Evolutionary conservation across 2,113 vertebrate species (phyloP), one percentile per base, ranked within the genome.

Genomic region (Corvus hawaiiensis): DNA sequence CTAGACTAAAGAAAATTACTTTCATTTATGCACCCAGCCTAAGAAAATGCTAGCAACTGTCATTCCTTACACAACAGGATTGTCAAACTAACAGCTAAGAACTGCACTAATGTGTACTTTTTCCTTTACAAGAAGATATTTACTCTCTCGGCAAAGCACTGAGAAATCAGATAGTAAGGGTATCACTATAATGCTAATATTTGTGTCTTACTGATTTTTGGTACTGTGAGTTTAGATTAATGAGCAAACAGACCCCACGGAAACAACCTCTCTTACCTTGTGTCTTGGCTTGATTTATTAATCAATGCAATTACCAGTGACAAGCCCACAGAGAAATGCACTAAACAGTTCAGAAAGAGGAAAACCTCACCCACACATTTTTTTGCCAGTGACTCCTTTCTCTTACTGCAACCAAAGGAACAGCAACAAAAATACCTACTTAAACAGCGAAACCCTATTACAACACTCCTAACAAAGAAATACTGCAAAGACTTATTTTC

Each of bases 271-370:
- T 89, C 91, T 89, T 84, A 92, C 92, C 76, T 93, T 90, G 84
- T 88, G 37, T 37, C 94, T 92, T 73, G 35, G 58, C 71, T 91
- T 95, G 95, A 97, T 96, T 94, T 96, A 97, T 96, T 96, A 96
- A 97, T 69, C 82, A 94, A 81, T 73, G 83, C 87, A 97, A 97
- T 95, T 96, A 95, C 76, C 71, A 69, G 87, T 62, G 97, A 97
- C 97, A 96, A 93, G 64, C 85, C 82, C 90, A 85, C 63, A 66
- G 66, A 91, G 85, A 81, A 94, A 96, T 75, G 52, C 55, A 96
- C 90, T 96, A 20, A 89, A 86, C 77, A 77, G 69, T 59, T 84
- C 83, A 93, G 79, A 78, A 95, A 81, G 83, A 56, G 43, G 84
- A 94, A 94, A 91, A 74, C 39, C 67, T 71, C 77, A 83, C 33